phyloP scores from a whole-genome alignment of 2,888 invertebrate genomes.

The Cataglyphis rosenhaueri region DNA sequence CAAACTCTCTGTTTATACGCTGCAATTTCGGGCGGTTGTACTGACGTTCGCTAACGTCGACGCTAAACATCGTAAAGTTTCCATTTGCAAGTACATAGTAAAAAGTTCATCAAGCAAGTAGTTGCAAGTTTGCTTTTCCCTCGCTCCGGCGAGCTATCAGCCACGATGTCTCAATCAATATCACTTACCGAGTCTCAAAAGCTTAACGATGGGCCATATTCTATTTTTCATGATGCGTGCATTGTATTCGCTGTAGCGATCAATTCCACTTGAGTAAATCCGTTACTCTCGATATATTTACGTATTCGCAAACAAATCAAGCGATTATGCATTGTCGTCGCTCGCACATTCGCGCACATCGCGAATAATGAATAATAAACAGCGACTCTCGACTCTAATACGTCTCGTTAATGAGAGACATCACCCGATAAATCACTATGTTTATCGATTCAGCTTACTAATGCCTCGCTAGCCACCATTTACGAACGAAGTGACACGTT shows the following conservation, averaged over 20 bases:
- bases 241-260: not conserved
- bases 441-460: conserved; percentile 61
- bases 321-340: not conserved
- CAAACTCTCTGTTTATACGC: conserved; percentile 35
- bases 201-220: conserved; percentile 12
- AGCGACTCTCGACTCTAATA: not conserved
- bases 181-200: conserved; percentile 30
- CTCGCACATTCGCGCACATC: not conserved
- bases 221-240: not conserved
- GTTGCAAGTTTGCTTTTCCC: conserved; percentile 21
- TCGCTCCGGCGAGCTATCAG: conserved; percentile 3
- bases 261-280: not conserved
- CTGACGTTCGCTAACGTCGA: too few relatives aligned
- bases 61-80: conserved; percentile 16
- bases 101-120: conserved; percentile 42
- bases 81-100: conserved; percentile 8
- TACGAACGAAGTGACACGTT: conserved; percentile 47
- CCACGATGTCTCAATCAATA: conserved; percentile 42
- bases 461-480: conserved; percentile 50
- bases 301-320: not conserved
- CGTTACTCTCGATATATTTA: not conserved
- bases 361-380: not conserved
- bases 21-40: conserved; percentile 3
- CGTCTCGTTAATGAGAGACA: not conserved
- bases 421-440: conserved; percentile 23